phyloP scores from a whole-genome alignment of 1,140 invertebrate species.

The Trachymyrmex cornetzi region DNA sequence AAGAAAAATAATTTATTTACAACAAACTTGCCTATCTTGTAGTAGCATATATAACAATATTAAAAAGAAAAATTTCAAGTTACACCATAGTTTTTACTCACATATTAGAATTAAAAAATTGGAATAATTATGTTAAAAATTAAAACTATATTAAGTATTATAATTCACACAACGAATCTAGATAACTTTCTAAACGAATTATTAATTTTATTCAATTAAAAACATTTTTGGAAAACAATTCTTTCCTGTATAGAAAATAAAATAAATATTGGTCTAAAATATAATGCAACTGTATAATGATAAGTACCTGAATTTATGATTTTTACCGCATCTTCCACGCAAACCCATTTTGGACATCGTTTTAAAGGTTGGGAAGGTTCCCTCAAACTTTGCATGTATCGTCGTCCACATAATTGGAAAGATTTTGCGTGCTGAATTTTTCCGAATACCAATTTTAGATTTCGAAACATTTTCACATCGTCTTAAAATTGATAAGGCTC shows the following conservation, averaged over 20 bases:
- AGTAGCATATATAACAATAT: background rate
- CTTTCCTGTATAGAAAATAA: background rate
- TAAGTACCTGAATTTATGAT: slow-evolving; percentile 81
- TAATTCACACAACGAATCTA: background rate
- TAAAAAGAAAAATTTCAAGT: background rate
- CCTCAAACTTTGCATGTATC: slow-evolving; percentile 55
- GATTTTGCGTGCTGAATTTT: slow-evolving; percentile 56
- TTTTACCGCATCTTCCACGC: slow-evolving; percentile 82
- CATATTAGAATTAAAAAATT: background rate
- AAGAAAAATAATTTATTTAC: slow-evolving; percentile 45
- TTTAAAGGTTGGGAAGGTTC: slow-evolving; percentile 84
- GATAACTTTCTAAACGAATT: slow-evolving; percentile 12
- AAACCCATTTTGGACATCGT: slow-evolving; percentile 82
- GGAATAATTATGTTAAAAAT: background rate
- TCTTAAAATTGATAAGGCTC: background rate
- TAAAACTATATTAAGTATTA: background rate
- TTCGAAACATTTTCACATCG: slow-evolving; percentile 73
- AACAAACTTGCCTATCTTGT: background rate
- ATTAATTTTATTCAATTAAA: background rate
- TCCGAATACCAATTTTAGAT: slow-evolving; percentile 52
- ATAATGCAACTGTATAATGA: background rate
- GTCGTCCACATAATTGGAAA: slow-evolving; percentile 64
- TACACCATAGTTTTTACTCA: background rate
- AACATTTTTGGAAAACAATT: background rate
- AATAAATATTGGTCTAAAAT: background rate